Evolutionary conservation across 2,888 invertebrate species (phyloP), one percentile per base, ranked within the genome.

Genomic region (Cosmopolites sordidus): DNA sequence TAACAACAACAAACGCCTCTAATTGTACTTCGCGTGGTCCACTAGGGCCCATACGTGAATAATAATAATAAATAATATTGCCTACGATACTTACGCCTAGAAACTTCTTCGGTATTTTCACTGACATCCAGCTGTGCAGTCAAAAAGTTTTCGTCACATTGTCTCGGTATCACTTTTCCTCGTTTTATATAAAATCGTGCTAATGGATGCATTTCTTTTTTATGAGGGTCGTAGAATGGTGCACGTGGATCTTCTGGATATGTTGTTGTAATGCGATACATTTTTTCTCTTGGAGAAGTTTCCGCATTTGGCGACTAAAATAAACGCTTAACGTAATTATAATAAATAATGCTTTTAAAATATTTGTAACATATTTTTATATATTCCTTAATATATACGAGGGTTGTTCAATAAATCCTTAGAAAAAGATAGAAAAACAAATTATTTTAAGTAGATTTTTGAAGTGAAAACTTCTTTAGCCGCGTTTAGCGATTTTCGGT

Each of bases 241-340:
- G 95, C 89, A 55, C 88, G 81, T 0, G 89, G 87, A 76, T 96
- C 92, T 73, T 92, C 90, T 0, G 96, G 96, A 73, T 87, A 91
- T 73, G 84, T 88, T 1, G 89, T 86, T 0, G 96, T 96, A 64
- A 99, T 96, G 54, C 84, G 82, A 66, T 84, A 86, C 78, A 98
- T 96, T 61, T 83, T 81, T 72, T 95, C 91, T 53, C 86, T 84
- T 0, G 91, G 91, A 6, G 77, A 76, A 0, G 88, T 86, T 65
- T 89, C 89, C 0, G 82, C 70, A 71, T 92, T 90, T 0, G 87
- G 86, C 0, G 90, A 89, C 90, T 90, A 66, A 16, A 65, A n/a
- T n/a, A n/a, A n/a, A n/a, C n/a, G n/a, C n/a, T n/a, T n/a, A n/a
- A n/a, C n/a, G n/a, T n/a, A n/a, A n/a, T n/a, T n/a, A n/a, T n/a